Conservation (phyloP, 35 echinoderm and acorn worm genomes). For the Chiridota heheva region DNA sequence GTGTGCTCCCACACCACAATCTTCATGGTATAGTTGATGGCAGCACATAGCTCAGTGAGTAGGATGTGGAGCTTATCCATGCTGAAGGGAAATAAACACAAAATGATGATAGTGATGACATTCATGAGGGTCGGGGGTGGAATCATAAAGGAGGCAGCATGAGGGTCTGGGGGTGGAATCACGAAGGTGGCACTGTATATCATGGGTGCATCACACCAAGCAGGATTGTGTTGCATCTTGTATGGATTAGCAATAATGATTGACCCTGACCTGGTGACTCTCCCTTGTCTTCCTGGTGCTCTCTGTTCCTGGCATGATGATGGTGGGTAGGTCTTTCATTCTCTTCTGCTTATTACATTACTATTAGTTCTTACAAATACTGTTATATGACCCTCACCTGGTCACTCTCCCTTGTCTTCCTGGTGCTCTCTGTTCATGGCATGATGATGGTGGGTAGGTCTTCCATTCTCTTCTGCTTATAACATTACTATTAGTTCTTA, state of each 20-base stretch:
- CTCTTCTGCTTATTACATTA: slow-evolving; percentile 80
- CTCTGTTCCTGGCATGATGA: slow-evolving; percentile 68
- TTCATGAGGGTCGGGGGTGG: neutral
- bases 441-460: slow-evolving; percentile 45
- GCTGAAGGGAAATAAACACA: slow-evolving; percentile 38
- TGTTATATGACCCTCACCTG: too few species aligned
- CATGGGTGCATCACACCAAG: too few species aligned
- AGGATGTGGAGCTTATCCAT: slow-evolving; percentile 88
- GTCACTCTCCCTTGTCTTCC: slow-evolving; percentile 94
- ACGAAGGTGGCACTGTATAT: too few species aligned
- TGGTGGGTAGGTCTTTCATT: slow-evolving; percentile 58
- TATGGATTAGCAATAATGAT: too few species aligned
- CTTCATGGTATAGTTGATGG: slow-evolving; percentile 88
- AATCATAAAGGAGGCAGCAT: too few species aligned
- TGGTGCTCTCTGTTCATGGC: slow-evolving; percentile 80
- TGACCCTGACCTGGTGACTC: slow-evolving; percentile 90
- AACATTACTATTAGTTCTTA: too few species aligned
- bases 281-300: slow-evolving; percentile 91
- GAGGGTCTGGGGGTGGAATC: too few species aligned
- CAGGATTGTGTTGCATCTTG: too few species aligned
- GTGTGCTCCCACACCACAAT: slow-evolving; percentile 94
- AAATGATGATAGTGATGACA: neutral
- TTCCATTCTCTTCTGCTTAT: slow-evolving; percentile 74
- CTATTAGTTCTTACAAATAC: too few species aligned
- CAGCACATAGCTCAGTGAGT: slow-evolving; percentile 80